Evolutionary conservation across 2,888 invertebrate species (phyloP).

Genomic region (Meta bourneti): DNA sequence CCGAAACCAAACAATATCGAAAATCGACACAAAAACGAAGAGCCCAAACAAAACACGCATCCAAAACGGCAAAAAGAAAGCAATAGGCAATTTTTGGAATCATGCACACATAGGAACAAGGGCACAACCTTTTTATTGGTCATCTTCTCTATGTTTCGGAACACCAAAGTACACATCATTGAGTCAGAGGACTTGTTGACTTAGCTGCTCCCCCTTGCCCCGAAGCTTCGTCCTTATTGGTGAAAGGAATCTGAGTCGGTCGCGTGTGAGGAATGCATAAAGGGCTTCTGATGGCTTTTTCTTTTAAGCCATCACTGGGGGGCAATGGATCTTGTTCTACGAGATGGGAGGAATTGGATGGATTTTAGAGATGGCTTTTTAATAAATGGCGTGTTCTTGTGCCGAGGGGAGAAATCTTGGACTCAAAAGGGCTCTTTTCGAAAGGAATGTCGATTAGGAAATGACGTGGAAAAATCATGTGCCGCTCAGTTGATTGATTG

Average conservation of each 20-base stretch:
- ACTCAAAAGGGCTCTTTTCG: too few relatives aligned
- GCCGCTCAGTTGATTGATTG: too few relatives aligned
- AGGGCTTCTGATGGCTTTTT: not conserved
- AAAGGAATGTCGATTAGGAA: too few relatives aligned
- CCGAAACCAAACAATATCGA: not conserved
- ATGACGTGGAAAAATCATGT: too few relatives aligned
- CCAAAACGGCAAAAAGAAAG: not conserved
- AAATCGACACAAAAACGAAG: not conserved
- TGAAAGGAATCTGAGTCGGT: not conserved
- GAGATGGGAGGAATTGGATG: too few relatives aligned
- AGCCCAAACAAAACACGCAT: not conserved
- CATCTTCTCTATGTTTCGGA: not conserved
- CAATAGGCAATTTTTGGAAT: not conserved
- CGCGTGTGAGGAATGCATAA: not conserved
- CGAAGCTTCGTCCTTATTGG: not conserved
- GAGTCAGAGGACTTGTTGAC: slow-evolving; percentile 5
- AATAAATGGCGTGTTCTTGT: too few relatives aligned
- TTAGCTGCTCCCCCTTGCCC: slow-evolving; percentile 12
- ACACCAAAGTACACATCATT: not conserved
- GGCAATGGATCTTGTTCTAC: too few relatives aligned
- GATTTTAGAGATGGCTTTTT: too few relatives aligned
- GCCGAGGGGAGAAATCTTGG: too few relatives aligned
- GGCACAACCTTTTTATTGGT: not conserved
- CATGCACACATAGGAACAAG: not conserved
- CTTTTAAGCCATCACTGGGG: too few relatives aligned